A percentile compares a stretch with the other conserved stretches of the same genome.
Evolutionary conservation across 30 jellyfish, hydroid and myxozoan species (phyloP).

Genomic region (Turritopsis rubra): DNA sequence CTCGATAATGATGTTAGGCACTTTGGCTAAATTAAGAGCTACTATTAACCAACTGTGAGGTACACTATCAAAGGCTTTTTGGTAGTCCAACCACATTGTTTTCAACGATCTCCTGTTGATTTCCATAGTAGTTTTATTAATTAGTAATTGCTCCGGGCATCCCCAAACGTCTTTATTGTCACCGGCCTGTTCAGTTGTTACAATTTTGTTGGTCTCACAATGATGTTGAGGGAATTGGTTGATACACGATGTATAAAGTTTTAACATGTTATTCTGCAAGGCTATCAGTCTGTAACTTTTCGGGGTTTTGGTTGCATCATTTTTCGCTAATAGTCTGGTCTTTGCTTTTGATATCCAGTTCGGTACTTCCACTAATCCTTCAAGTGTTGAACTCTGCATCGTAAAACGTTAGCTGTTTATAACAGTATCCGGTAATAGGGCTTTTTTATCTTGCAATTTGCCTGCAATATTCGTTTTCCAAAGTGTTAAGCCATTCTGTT

Average conservation of each 20-base stretch:
- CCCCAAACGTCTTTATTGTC: not conserved
- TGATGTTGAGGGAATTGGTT: not conserved
- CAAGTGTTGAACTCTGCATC: not conserved
- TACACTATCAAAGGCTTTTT: constrained; percentile 18
- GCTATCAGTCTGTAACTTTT: not conserved
- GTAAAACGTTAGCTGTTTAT: not conserved
- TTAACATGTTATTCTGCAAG: not conserved
- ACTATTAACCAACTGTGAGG: constrained; percentile 2
- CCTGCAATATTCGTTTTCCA: not conserved
- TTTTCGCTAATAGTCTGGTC: not conserved
- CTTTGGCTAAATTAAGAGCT: not conserved
- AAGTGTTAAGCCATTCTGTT: not conserved
- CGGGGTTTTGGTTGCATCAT: not conserved
- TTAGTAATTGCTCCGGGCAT: too few species aligned
- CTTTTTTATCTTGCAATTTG: not conserved
- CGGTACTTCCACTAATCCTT: not conserved
- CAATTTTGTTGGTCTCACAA: not conserved
- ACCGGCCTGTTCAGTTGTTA: not conserved
- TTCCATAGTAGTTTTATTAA: too few species aligned
- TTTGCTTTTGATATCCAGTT: not conserved
- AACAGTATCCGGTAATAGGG: not conserved
- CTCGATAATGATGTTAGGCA: not conserved
- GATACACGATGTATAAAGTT: not conserved
- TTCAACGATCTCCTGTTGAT: not conserved
- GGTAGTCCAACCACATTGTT: constrained; percentile 1